Conservation (phyloP, 2,888 invertebrate species). For the Calameuta idolon region DNA sequence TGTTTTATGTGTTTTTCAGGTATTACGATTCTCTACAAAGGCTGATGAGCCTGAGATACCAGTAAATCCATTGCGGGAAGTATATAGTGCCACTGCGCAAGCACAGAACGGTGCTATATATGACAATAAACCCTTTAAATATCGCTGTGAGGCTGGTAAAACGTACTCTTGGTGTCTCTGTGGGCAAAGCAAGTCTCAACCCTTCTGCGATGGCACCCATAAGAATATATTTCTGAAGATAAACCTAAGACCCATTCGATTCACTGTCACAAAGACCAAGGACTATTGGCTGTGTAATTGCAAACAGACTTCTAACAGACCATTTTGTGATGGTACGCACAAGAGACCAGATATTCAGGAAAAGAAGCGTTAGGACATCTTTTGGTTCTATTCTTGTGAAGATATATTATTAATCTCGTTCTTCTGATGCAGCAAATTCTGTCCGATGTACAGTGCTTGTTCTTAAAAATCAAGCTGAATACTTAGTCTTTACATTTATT, state of each 20-base stretch:
- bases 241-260: constrained; percentile 82
- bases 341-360: constrained; percentile 78
- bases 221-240: constrained; percentile 81
- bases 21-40: constrained; percentile 26
- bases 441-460: neutral
- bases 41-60: constrained; percentile 72
- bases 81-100: constrained; percentile 76
- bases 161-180: constrained; percentile 87
- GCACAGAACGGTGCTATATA: constrained; percentile 81
- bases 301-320: constrained; percentile 92
- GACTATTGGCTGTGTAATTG: constrained; percentile 99
- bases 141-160: constrained; percentile 76
- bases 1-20: neutral
- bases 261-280: constrained; percentile 86
- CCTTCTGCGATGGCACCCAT: constrained; percentile 95
- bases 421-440: neutral
- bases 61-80: constrained; percentile 73
- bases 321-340: constrained; percentile 98
- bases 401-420: neutral
- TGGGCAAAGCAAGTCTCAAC: constrained; percentile 92
- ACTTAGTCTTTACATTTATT: neutral
- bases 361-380: constrained; percentile 10
- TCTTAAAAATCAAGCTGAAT: neutral
- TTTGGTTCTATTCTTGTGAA: constrained; percentile 12
- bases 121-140: constrained; percentile 90